Base-by-base conservation (phyloP, 2,888 invertebrate species). In the Sminthurides aquaticus region DNA sequence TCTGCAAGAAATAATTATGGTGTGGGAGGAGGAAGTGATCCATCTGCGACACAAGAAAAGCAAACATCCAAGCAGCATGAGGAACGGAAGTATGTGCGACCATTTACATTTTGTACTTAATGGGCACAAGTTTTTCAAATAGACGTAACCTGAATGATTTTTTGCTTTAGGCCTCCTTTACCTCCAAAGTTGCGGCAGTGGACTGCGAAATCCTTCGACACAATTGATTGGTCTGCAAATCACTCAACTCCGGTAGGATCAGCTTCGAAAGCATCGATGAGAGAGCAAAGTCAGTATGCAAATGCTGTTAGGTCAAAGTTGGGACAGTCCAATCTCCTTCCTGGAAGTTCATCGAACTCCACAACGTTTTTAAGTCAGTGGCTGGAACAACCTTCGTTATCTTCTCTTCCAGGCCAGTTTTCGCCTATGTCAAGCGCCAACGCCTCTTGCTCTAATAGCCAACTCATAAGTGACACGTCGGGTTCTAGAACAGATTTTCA, bases 151-250 rank as follows among this genome's bases (percentile, higher is more conserved):
- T n/a, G n/a, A n/a, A n/a, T n/a, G n/a, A n/a, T 58, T 29, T 58
- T 5, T 28, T 58, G 22, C 43, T n/a, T 60, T 49, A 72, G 70
- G 48, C 74, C 73, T 8, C 73, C 73, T 15, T 57, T 72, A 8
- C 73, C 74, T n/a, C 73, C 74, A 28, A 74, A 74, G 55, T 61
- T 74, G 11, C 70, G 66, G 29, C 72, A 75, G 24, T 71, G 72
- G 65, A 68, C 71, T 5, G 66, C 71, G 8, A 68, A 71, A 8
- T 73, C 73, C 2, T 73, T 74, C 52, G 74, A 74, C 61, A 66
- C 69, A 66, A 73, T 48, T 68, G 64, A 64, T 28, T 64, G 64
- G 64, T 24, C 52, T 18, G 20, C 20, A 15, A 52, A 52, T 52
- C 52, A 52, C 52, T 20, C 20, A 8, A 5, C 8, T 22, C 5